A percentile compares a stretch with the other conserved stretches of the same genome.
These are phyloP conservation scores for Heliconius himera DNA, from an alignment of 1,140 invertebrate genomes.

Conservation along the genomic window DNA sequence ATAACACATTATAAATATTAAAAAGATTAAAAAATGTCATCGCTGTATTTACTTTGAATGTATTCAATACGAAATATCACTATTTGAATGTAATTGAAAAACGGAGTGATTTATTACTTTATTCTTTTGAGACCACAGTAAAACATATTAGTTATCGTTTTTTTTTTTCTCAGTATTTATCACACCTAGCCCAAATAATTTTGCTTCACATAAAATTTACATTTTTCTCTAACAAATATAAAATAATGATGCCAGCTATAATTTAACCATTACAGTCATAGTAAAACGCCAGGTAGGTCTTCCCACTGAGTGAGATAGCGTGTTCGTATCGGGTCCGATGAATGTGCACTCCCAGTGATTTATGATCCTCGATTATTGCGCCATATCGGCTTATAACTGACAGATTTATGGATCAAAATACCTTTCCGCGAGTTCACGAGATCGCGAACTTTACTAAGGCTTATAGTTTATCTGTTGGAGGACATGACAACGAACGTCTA, in stretches of 20 bases:
- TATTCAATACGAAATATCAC: no score
- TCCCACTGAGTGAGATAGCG: conserved; percentile 35
- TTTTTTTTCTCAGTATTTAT: no score
- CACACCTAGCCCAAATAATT: no score
- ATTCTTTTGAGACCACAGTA: no score
- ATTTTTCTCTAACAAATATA: conserved; percentile 2
- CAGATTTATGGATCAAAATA: conserved; percentile 42
- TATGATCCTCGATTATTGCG: conserved; percentile 44
- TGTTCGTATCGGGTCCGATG: conserved; percentile 41
- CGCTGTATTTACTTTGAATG: no score
- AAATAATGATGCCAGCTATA: neutral
- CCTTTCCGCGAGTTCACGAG: conserved; percentile 35
- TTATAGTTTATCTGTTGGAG: neutral
- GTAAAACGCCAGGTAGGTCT: conserved; percentile 52
- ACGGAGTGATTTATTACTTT: no score
- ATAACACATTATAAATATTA: no score
- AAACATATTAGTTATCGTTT: no score
- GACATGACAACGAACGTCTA: neutral
- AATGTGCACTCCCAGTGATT: conserved; percentile 54
- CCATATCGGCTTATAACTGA: conserved; percentile 38
- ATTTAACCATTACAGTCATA: conserved; percentile 29
- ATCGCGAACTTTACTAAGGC: conserved; percentile 36
- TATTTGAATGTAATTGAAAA: no score
- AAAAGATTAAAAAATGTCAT: no score
- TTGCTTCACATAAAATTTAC: neutral